These are phyloP conservation scores for Lepidocyrtinus sp. DNA, from an alignment of 2,888 invertebrate species.

Conservation along the genomic window DNA sequence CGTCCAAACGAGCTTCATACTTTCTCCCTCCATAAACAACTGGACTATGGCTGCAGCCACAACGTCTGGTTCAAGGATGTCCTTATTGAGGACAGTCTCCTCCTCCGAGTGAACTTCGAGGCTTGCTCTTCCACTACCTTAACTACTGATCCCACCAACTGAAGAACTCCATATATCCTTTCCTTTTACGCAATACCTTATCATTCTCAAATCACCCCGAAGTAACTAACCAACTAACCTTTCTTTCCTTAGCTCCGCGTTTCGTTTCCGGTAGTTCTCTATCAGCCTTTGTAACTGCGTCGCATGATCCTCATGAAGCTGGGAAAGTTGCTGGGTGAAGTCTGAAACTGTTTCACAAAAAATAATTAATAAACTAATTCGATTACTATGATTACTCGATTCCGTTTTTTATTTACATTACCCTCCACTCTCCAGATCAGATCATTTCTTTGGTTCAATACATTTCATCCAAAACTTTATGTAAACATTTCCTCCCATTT, in stretches of 20 bases:
- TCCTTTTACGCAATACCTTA: neutral
- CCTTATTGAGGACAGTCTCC: constrained; percentile 33
- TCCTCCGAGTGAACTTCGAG: constrained; percentile 45
- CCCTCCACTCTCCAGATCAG: too few relatives aligned
- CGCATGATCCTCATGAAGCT: constrained; percentile 91
- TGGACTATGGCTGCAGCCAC: constrained; percentile 44
- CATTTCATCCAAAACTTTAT: too few relatives aligned
- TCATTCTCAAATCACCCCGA: neutral
- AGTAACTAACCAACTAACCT: constrained; percentile 75
- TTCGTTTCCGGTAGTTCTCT: constrained; percentile 87
- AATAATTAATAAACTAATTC: too few relatives aligned
- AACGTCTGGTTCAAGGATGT: constrained; percentile 46
- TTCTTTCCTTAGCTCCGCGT: constrained; percentile 89
- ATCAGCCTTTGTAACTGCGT: constrained; percentile 89
- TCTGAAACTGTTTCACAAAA: constrained; percentile 83
- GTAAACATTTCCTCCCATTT: too few relatives aligned
- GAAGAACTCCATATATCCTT: neutral
- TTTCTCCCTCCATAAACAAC: constrained; percentile 42
- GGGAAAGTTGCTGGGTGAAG: constrained; percentile 90
- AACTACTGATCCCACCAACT: neutral
- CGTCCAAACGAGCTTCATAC: constrained; percentile 12
- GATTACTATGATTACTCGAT: too few relatives aligned
- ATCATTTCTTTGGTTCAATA: too few relatives aligned
- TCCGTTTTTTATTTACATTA: too few relatives aligned
- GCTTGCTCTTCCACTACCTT: constrained; percentile 35